Evolutionary conservation across 2,888 invertebrate species (phyloP).

Genomic region (Epistrophella euchroma): DNA sequence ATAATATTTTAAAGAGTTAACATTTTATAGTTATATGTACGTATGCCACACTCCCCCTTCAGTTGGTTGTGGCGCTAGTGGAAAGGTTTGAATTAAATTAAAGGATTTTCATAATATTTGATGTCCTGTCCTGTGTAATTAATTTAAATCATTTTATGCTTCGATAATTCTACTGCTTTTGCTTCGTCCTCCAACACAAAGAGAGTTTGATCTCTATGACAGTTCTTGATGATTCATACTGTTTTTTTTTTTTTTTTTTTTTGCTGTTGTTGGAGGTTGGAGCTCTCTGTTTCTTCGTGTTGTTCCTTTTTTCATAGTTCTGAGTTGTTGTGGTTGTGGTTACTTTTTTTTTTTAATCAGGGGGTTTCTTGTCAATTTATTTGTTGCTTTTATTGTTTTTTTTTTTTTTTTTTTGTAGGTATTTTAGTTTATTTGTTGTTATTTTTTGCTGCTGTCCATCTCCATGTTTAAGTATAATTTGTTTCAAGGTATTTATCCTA

Average conservation of each 20-base stretch:
- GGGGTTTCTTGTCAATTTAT: constrained; percentile 25
- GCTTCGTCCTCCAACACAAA: neutral
- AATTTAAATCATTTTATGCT: constrained; percentile 75
- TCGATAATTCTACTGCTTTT: constrained; percentile 45
- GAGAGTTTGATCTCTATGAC: constrained; percentile 66
- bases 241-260: constrained; percentile 11
- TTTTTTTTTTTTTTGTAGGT: neutral
- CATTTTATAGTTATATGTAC: neutral
- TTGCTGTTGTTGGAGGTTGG: constrained; percentile 17
- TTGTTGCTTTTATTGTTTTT: constrained; percentile 17
- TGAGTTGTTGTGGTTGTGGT: constrained; percentile 25
- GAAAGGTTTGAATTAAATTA: constrained; percentile 10
- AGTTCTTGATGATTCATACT: constrained; percentile 71
- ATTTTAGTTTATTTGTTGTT: constrained; percentile 11
- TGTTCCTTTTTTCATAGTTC: neutral
- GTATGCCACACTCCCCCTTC: neutral
- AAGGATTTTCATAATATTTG: constrained; percentile 62
- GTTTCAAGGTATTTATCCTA: constrained; percentile 17
- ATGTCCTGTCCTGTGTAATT: constrained; percentile 69
- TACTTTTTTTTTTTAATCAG: constrained; percentile 8
- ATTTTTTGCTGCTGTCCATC: neutral
- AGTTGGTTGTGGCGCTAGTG: constrained; percentile 8
- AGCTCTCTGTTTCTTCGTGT: constrained; percentile 11
- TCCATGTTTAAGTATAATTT: constrained; percentile 13
- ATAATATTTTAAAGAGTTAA: constrained; percentile 15